A percentile compares a stretch with the other conserved stretches of the same genome.
These are phyloP conservation scores for Aegithalos caudatus DNA, from an alignment of 2,113 vertebrate genomes.

Conservation along the genomic window DNA sequence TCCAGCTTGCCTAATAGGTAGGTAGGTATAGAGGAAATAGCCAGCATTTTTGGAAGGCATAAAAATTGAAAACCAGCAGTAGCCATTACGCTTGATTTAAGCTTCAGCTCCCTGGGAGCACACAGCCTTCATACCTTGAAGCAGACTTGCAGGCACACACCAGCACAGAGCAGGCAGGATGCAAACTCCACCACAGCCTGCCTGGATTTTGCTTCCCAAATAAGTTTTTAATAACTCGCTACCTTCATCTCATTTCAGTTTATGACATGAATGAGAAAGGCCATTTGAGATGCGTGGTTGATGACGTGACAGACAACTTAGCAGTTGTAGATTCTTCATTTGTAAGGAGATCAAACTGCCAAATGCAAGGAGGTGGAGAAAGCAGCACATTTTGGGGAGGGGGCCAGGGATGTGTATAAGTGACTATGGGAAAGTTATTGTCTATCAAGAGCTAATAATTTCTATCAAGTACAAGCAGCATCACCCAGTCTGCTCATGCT, in stretches of 20 bases:
- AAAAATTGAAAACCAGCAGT: not conserved
- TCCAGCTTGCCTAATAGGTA: not conserved
- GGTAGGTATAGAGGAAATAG: not conserved
- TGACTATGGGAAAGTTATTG: not conserved
- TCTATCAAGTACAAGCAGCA: not conserved
- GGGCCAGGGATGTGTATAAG: too few relatives aligned
- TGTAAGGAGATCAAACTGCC: not conserved
- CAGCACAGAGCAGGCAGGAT: not conserved
- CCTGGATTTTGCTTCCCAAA: not conserved
- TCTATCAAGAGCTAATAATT: not conserved
- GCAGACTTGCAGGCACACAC: not conserved
- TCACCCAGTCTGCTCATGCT: not conserved
- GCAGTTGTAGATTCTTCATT: not conserved
- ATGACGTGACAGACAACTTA: not conserved
- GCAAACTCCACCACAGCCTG: not conserved
- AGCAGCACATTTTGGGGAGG: not conserved
- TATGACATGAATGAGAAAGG: not conserved
- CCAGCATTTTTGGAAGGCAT: not conserved
- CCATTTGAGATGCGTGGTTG: not conserved
- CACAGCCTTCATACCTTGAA: not conserved
- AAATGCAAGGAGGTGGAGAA: not conserved
- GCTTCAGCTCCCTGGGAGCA: not conserved
- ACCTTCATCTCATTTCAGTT: not conserved
- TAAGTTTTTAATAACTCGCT: not conserved
- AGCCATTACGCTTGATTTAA: not conserved